Evolutionary conservation across 2,888 invertebrate species (phyloP).

Genomic region (Melanchra persicariae): DNA sequence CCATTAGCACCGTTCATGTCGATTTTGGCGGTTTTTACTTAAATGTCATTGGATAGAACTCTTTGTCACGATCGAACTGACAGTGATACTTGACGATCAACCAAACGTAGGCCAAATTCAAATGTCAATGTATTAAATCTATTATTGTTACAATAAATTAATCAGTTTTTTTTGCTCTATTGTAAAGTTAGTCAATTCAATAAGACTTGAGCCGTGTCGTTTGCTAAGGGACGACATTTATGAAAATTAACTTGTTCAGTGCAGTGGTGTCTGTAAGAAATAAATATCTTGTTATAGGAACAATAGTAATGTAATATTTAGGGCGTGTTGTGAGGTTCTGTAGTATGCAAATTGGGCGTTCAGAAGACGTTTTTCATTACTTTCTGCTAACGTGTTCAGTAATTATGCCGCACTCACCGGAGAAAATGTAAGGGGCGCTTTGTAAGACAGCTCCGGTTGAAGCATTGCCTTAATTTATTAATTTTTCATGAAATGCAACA

Average conservation of each 20-base stretch:
- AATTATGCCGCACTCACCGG: constrained; percentile 68
- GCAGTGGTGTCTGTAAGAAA: constrained; percentile 43
- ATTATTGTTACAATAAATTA: too few relatives aligned
- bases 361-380: constrained; percentile 70
- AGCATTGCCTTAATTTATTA: constrained; percentile 68
- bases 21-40: too few relatives aligned
- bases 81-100: too few relatives aligned
- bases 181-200: too few relatives aligned
- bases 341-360: constrained; percentile 71
- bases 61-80: too few relatives aligned
- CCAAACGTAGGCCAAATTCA: too few relatives aligned
- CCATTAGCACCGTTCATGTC: too few relatives aligned
- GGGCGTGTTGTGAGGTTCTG: constrained; percentile 39
- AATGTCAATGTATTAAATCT: too few relatives aligned
- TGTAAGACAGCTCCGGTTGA: constrained; percentile 65
- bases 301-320: constrained; percentile 37
- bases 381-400: constrained; percentile 73
- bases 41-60: too few relatives aligned
- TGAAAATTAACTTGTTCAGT: constrained; percentile 22
- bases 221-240: too few relatives aligned
- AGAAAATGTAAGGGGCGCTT: constrained; percentile 53
- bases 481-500: constrained; percentile 65
- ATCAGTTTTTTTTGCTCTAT: too few relatives aligned
- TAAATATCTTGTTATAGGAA: constrained; percentile 45
- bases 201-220: too few relatives aligned